phyloP scores from a whole-genome alignment of 92 coral and sea anemone species.

The Zoanthus sociatus region DNA sequence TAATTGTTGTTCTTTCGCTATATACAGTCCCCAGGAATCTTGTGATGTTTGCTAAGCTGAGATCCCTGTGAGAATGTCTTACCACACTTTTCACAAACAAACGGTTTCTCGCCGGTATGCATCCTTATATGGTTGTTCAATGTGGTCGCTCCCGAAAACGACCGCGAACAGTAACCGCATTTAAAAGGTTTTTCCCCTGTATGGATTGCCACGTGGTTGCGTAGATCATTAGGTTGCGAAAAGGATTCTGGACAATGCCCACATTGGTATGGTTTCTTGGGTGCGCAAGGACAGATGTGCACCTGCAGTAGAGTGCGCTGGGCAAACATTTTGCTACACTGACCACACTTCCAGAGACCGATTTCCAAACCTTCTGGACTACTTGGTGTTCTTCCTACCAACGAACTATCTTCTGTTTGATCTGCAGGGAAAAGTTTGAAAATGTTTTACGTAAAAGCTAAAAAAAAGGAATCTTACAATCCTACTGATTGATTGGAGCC shows the following conservation, averaged over 20 bases:
- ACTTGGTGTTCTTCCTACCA: conserved; percentile 34
- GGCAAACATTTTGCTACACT: conserved; percentile 81
- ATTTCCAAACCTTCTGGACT: conserved; percentile 62
- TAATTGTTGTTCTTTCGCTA: not conserved
- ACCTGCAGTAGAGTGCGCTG: conserved; percentile 86
- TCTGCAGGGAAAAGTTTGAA: not conserved
- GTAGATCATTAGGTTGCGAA: conserved; percentile 91
- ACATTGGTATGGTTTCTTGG: conserved; percentile 88
- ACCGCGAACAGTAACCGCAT: conserved; percentile 93
- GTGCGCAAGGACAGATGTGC: conserved; percentile 86
- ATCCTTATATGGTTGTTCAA: conserved; percentile 94
- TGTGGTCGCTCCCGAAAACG: conserved; percentile 94
- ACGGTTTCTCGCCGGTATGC: conserved; percentile 96
- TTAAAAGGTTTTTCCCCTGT: conserved; percentile 93
- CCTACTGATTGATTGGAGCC: no score
- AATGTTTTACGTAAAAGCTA: not conserved
- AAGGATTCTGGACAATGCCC: conserved; percentile 89
- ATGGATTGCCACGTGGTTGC: conserved; percentile 91
- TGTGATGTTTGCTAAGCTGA: conserved; percentile 86
- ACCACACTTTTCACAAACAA: conserved; percentile 89
- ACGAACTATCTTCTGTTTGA: conserved; percentile 17
- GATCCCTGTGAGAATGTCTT: conserved; percentile 91
- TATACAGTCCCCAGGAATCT: conserved; percentile 46
- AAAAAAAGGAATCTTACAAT: no score
- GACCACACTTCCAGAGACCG: conserved; percentile 88